Base-by-base conservation (phyloP, 2,888 invertebrate species). In the Cremastinae sp. region DNA sequence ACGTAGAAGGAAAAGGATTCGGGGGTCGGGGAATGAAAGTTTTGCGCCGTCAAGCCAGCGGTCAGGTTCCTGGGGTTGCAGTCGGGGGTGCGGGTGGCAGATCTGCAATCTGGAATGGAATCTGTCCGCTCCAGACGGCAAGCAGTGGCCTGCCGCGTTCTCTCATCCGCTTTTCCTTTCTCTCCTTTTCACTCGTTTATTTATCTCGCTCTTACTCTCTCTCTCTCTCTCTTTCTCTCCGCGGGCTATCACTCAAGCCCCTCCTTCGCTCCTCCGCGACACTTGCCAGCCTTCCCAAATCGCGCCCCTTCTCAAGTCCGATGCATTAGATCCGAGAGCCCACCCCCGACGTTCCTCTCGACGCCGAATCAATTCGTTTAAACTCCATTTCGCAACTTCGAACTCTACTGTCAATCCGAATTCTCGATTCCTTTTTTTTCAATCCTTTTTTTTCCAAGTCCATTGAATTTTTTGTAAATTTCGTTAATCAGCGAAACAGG, bases 81-180 rank as follows among this genome's bases (percentile, higher is more conserved):
- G 55, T 14, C 7, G 79, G 81, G 82, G 83, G 85, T 84, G 87
- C 83, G 86, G 86, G 84, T 84, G 85, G 86, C 86, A 83, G 86
- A 88, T 88, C 86, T 87, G 85, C 88, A 86, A 87, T 86, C 86
- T 84, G 87, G 88, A 89, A 89, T 89, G 86, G 88, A 87, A 89
- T 88, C 89, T 89, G 89, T 89, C 89, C 84, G 88, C 80, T 86
- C 86, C 89, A 89, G 89, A 88, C 87, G 81, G n/a, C 86, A 86
- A 86, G 82, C 81, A 82, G 80, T 61, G 64, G 79, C 64, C 80
- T 80, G 79, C 75, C 81, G 78, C 78, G 81, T 80, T 72, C 80
- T 79, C 80, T 80, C 83, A 70, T 74, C 74, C 77, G 53, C 58
- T 47, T 39, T 43, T 62, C 53, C 64, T 74, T 65, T 65, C 64